Base-by-base conservation (phyloP, 2,888 invertebrate species). In the Brachyopa scutellaris region DNA sequence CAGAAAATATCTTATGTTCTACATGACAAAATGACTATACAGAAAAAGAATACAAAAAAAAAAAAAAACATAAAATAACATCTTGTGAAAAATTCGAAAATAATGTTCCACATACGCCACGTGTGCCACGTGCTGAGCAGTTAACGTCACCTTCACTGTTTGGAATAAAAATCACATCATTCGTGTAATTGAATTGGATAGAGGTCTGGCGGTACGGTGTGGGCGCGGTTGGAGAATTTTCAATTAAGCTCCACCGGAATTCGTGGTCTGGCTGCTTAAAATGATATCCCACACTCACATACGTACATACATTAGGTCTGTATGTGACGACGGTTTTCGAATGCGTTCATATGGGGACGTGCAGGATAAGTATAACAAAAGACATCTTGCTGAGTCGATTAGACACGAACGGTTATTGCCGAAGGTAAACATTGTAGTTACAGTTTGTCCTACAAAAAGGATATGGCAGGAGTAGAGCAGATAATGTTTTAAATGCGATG, bases 61-160 rank as follows among this genome's bases (percentile, higher is more conserved):
- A 4, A 26, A 15, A 15, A 40, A 5, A 26, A 6, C 8, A 21
- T 15, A 23, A 42, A 11, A 13, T 17, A 31, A 76, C 61, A 76
- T 67, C 51, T 61, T 76, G 76, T 36, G 29, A 69, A 47, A 69
- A 47, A 49, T 55, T 62, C 31, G 47, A 69, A 77, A 62, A 69
- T 62, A 29, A 77, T 69, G 62, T 77, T 61, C 53, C 76, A 77
- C 76, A 69, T 77, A 77, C 61, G 61, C 45, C 51, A 51, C 40
- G 59, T 59, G 45, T 21, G 9, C 33, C 47, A 5, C n/a, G 1
- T 9, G 23, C 42, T 11, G 29, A 29, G 17, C 19, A 42, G 11
- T 11, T 15, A 26, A 42, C 8, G 23, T 19, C 42, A 42, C n/a
- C 26, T 2, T 17, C 51, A 31, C 9, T 19, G 31, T 0, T 3